phyloP scores from a whole-genome alignment of 1,140 invertebrate genomes.

The Eupristina koningsbergeri region DNA sequence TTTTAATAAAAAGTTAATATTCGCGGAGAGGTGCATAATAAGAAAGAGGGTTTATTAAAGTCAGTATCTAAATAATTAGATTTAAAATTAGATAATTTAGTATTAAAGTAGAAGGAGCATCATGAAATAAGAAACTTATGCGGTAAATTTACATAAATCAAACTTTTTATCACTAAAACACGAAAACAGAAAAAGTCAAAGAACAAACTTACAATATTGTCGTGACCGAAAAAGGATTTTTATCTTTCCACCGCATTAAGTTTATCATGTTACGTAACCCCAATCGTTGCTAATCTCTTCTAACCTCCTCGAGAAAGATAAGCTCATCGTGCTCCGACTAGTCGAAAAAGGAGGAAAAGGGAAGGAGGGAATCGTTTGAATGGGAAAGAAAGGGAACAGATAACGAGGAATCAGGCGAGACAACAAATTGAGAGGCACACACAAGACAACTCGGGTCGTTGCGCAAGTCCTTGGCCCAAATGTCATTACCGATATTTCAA shows the following conservation, averaged over 20 bases:
- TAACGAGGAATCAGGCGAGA: conserved; percentile 2
- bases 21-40: not conserved
- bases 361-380: not conserved
- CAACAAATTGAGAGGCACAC: conserved; percentile 2
- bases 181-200: not conserved
- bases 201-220: conserved; percentile 10
- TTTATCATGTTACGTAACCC: not conserved
- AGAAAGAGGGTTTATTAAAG: not conserved
- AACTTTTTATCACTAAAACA: not conserved
- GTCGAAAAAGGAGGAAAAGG: not conserved
- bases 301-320: conserved; percentile 6
- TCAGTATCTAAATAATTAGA: not conserved
- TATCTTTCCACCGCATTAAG: conserved; percentile 12
- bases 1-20: not conserved
- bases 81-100: not conserved
- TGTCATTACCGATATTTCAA: conserved; percentile 47
- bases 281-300: conserved; percentile 9
- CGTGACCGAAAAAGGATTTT: conserved; percentile 3
- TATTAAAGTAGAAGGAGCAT: not conserved
- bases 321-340: not conserved
- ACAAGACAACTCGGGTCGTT: not conserved
- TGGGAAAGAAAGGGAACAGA: not conserved
- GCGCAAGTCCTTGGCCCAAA: conserved; percentile 41
- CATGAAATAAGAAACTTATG: not conserved
- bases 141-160: not conserved